A percentile compares a stretch with the other conserved stretches of the same genome.
Conservation (phyloP, 2,797 vertebrate genomes). For the Lepilemur septentrionalis region DNA sequence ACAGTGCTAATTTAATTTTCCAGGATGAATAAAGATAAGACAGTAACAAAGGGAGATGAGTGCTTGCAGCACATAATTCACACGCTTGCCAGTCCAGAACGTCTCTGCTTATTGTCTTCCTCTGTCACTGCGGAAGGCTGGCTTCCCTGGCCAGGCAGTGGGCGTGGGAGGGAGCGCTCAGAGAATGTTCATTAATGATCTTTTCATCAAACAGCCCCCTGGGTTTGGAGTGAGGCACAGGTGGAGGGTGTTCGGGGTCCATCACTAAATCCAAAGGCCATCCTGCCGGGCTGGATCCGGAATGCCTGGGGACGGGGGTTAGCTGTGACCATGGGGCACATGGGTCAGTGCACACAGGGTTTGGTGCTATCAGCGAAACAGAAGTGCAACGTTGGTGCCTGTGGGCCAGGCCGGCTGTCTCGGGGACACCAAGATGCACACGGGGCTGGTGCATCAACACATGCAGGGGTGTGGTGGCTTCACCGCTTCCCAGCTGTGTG, state of each 20-base stretch:
- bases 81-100: not conserved
- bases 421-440: too few relatives aligned
- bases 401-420: not conserved
- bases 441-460: accelerated
- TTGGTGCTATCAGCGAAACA: not conserved
- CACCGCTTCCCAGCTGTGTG: not conserved
- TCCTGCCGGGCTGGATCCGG: not conserved
- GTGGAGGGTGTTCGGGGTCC: too few relatives aligned
- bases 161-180: accelerated
- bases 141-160: not conserved
- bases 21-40: slow-evolving; percentile 78
- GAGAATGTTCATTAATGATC: too few relatives aligned
- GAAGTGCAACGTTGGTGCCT: not conserved
- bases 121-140: slow-evolving; percentile 20
- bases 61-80: slow-evolving; percentile 67
- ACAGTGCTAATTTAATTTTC: slow-evolving; percentile 82
- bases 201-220: not conserved
- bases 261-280: not conserved
- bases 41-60: slow-evolving; percentile 74
- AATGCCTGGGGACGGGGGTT: not conserved
- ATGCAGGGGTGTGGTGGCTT: accelerated
- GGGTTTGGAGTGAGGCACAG: too few relatives aligned
- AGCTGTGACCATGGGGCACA: not conserved
- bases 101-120: not conserved
- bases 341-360: accelerated